A percentile compares a stretch with the other conserved stretches of the same genome.
phyloP scores from a whole-genome alignment of 1,140 invertebrate genomes.

The Lepidurus packardi region DNA sequence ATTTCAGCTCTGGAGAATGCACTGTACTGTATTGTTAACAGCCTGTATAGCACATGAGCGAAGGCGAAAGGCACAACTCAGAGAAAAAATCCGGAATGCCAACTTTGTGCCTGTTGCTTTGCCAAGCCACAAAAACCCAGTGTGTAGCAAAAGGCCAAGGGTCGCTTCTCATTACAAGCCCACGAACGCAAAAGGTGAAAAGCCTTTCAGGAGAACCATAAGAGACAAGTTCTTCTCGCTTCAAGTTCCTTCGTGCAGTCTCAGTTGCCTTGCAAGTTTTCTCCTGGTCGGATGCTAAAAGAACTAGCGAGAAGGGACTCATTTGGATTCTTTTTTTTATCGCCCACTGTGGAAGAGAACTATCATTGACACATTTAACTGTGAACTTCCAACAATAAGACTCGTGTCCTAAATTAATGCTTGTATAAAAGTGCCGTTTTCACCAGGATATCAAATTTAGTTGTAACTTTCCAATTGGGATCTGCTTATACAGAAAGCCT shows the following conservation, averaged over 20 bases:
- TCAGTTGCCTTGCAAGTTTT: slow-evolving; percentile 1
- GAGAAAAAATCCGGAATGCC: slow-evolving; percentile 9
- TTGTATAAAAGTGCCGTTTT: not conserved
- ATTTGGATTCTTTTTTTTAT: not conserved
- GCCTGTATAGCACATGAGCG: not conserved
- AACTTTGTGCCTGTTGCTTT: not conserved
- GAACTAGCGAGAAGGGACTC: not conserved
- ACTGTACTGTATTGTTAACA: not conserved
- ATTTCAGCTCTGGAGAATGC: not conserved
- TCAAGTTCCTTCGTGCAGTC: not conserved
- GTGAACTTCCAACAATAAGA: not conserved
- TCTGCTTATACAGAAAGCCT: too few relatives aligned
- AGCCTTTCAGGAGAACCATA: slow-evolving; percentile 4
- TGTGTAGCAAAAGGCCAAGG: slow-evolving; percentile 17
- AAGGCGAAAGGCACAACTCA: not conserved
- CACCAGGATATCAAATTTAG: not conserved
- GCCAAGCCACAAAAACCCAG: not conserved
- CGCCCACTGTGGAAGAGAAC: not conserved
- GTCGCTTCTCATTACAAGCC: slow-evolving; percentile 17
- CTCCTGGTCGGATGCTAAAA: not conserved
- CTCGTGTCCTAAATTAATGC: not conserved
- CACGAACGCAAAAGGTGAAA: slow-evolving; percentile 7
- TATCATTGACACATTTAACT: not conserved
- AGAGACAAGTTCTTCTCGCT: slow-evolving; percentile 11
- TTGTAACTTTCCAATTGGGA: not conserved